Evolutionary conservation across 2,797 vertebrate species (phyloP), one percentile per base, ranked within the genome.

Genomic region (Chromobotia macracanthus): DNA sequence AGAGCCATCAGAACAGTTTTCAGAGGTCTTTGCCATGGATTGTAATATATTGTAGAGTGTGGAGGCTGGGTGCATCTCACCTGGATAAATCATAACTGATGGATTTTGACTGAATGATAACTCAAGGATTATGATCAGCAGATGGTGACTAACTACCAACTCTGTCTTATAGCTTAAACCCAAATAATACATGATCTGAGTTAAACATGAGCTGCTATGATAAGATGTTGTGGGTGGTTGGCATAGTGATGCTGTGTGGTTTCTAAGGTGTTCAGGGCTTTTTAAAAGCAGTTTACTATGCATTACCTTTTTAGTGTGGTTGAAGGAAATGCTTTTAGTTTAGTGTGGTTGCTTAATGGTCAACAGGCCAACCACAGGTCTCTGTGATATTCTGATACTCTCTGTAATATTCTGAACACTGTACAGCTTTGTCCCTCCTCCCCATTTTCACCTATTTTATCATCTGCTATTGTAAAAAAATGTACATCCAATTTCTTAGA

Each of bases 11-110:
- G 3, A 60, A 51, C 25, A 19, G 28, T n/a, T 70, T 71, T 53
- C 44, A 60, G 41, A 70, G 50, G 13, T 48, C n/a, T 38, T 10
- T 11, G 18, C 18, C 61, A 41, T 12, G 18, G 61, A 64, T 41
- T 38, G 61, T 64, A n/a, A 64, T 38, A 77, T 77, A 19, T 77
- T 44, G 31, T 50, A 50, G 12, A 77, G n/a, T 38, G 41, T 3
- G 9, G 10, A 4, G 18, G 31, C 35, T 0, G 18, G 12, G 31
- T 35, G 2, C 3, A 25, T 63, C 46, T 53, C 19, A 25, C 55
- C 41, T 23, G 56, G 41, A 53, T 51, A 51, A 51, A 70, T 19
- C 56, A 63, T 53, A 41, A 51, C 46, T 50, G 28, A 77, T 77
- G 38, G 12, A 48, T 58, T 68, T 77, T 44, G 44, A 58, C 21